Conservation (phyloP, 2,797 vertebrate genomes). For the Phrynocephalus guinanensis region DNA sequence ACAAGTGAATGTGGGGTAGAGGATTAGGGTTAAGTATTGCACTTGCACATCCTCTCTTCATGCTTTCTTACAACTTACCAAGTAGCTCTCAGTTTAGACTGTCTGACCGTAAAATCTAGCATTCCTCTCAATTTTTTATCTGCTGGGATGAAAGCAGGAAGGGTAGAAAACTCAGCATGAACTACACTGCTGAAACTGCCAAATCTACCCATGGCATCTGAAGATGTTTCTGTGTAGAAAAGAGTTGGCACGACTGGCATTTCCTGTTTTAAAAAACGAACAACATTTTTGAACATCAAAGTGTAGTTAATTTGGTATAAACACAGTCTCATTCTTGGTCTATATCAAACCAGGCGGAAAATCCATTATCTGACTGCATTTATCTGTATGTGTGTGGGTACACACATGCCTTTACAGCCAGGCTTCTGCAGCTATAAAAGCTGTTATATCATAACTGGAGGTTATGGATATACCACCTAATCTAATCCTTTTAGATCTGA, state of each 20-base stretch:
- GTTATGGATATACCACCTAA: neutral
- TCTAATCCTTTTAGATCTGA: neutral
- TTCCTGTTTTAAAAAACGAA: constrained; percentile 48
- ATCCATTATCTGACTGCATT: neutral
- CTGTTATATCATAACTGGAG: neutral
- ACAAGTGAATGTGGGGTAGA: neutral
- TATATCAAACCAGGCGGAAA: neutral
- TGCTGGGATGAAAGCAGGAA: neutral
- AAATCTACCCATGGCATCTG: constrained; percentile 38
- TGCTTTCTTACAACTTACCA: neutral
- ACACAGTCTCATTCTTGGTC: constrained; percentile 19
- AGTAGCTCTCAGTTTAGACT: neutral
- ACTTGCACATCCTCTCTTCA: neutral
- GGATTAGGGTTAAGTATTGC: neutral
- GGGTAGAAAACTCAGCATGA: neutral
- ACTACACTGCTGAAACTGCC: constrained; percentile 10
- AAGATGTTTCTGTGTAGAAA: constrained; percentile 44
- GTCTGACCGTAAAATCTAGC: neutral
- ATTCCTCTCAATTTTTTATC: constrained; percentile 11
- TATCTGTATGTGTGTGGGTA: too few relatives aligned
- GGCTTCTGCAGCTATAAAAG: neutral
- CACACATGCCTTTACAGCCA: neutral
- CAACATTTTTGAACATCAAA: constrained; percentile 21
- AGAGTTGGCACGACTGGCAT: constrained; percentile 47
- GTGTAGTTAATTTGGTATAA: constrained; percentile 53